Percentiles rank a stretch among this genome's conserved stretches.
phyloP scores from a whole-genome alignment of 2,888 invertebrate species.

The Luperina nickerlii region DNA sequence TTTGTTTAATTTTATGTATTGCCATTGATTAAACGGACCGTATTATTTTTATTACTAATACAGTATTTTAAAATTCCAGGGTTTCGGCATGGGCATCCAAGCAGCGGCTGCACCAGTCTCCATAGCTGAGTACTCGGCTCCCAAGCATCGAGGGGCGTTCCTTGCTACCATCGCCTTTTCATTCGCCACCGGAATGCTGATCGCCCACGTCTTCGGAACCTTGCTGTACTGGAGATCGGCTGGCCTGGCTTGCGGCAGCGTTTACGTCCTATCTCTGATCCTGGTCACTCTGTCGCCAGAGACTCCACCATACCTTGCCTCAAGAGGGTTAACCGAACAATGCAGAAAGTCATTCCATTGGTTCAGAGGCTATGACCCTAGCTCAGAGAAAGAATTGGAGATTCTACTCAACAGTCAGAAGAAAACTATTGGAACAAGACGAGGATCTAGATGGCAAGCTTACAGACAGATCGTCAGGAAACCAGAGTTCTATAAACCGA shows the following conservation, averaged over 20 bases:
- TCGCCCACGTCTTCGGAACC: constrained; percentile 92
- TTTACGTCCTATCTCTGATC: constrained; percentile 87
- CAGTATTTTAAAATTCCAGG: constrained; percentile 77
- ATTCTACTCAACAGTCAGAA: constrained; percentile 83
- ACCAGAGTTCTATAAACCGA: constrained; percentile 91
- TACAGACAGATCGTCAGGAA: constrained; percentile 77
- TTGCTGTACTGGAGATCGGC: constrained; percentile 91
- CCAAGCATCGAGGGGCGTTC: constrained; percentile 91
- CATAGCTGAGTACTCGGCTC: constrained; percentile 89
- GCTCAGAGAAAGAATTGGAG: constrained; percentile 86
- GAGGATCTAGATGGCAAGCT: constrained; percentile 77
- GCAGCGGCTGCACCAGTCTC: constrained; percentile 86
- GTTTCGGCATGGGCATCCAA: constrained; percentile 89
- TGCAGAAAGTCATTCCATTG: constrained; percentile 91
- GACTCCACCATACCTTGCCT: constrained; percentile 92
- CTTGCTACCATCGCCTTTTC: constrained; percentile 91
- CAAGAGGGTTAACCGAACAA: constrained; percentile 87
- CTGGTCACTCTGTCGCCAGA: constrained; percentile 91
- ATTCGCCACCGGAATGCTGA: constrained; percentile 91
- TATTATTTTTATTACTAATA: not conserved
- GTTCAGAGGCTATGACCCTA: constrained; percentile 88
- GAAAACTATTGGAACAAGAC: constrained; percentile 68
- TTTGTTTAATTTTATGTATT: not conserved
- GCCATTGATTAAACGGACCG: not conserved
- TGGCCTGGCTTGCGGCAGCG: constrained; percentile 87